Base-by-base conservation (phyloP, 2,113 vertebrate genomes). In the Epinephelus fuscoguttatus region DNA sequence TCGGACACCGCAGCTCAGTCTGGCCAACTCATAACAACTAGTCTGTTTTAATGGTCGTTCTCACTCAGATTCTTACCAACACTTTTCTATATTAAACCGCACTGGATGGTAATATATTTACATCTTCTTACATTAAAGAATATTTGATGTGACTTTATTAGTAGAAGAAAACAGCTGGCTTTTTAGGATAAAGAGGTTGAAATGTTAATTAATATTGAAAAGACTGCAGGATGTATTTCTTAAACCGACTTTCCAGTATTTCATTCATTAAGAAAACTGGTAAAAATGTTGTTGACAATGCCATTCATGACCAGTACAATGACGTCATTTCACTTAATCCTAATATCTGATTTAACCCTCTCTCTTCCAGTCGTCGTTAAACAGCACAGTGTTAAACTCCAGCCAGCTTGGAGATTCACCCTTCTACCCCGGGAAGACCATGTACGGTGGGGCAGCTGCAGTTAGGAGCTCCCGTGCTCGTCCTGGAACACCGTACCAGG, bases 391-490 rank as follows among this genome's bases (percentile, higher is more conserved):
- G 88, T 93, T 98, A 82, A 99, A 97, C 94, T 96, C 97, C 74
- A 97, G 96, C 86, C 97, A 98, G 64, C 95, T 98, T 80, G 98
- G 98, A 40, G 97, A 99, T 92, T 99, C 98, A 75, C 97, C 98
- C 1, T 99, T 98, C 94, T 99, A 99, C 90, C 96, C 97, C 61
- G 98, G 98, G 72, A 99, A 99, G 94, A 99, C 98, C 25, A 97
- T 91, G 0, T 99, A 99, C 0, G 98, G 98, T 55, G 98, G 98
- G n/a, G 98, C 97, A 67, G 95, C 98, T 70, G 97, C 97, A 62
- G 89, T 90, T 14, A 96, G 95, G 82, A 94, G 93, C 50, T 86
- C 93, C 37, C 97, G 96, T 81, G 57, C 69, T 0, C 96, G 94
- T 56, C 91, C 93, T 15, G 93, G 89, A 77, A 96, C 96, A 84